phyloP scores from a whole-genome alignment of 2,797 vertebrate genomes.

The Limnodromus scolopaceus region DNA sequence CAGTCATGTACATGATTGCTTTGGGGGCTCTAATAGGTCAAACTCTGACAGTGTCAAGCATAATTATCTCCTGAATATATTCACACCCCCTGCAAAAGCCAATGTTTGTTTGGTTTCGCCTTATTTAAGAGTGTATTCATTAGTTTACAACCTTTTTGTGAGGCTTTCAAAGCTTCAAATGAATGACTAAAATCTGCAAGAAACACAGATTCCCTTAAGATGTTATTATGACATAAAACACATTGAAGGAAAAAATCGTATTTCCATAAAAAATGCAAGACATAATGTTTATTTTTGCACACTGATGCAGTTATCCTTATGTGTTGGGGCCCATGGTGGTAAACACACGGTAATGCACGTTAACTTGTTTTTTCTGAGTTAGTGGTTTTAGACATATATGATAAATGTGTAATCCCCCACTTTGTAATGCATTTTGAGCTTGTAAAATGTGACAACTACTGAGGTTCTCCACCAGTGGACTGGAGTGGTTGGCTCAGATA shows the following conservation, averaged over 20 bases:
- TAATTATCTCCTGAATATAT: slow-evolving; percentile 65
- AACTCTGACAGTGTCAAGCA: neutral
- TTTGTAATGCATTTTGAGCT: neutral
- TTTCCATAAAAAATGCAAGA: slow-evolving; percentile 32
- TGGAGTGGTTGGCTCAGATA: neutral
- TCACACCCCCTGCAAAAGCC: neutral
- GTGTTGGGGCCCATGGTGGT: neutral
- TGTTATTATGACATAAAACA: slow-evolving; percentile 28
- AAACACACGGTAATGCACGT: neutral
- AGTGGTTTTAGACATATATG: neutral
- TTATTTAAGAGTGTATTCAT: neutral
- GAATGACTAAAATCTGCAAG: slow-evolving; percentile 6
- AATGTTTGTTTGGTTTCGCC: neutral
- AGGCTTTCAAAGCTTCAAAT: neutral
- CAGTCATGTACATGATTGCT: neutral
- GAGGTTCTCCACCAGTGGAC: neutral
- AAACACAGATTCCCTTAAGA: slow-evolving; percentile 1
- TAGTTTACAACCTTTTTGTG: neutral
- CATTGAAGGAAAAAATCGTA: neutral
- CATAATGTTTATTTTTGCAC: slow-evolving; percentile 20
- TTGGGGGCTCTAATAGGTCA: slow-evolving; percentile 19
- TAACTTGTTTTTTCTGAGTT: neutral
- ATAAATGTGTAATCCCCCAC: neutral
- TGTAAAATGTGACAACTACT: neutral
- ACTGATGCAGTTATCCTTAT: neutral